A percentile compares a stretch with the other conserved stretches of the same genome.
Evolutionary conservation across 2,113 vertebrate species (phyloP).

Genomic region (Peromyscus leucopus): DNA sequence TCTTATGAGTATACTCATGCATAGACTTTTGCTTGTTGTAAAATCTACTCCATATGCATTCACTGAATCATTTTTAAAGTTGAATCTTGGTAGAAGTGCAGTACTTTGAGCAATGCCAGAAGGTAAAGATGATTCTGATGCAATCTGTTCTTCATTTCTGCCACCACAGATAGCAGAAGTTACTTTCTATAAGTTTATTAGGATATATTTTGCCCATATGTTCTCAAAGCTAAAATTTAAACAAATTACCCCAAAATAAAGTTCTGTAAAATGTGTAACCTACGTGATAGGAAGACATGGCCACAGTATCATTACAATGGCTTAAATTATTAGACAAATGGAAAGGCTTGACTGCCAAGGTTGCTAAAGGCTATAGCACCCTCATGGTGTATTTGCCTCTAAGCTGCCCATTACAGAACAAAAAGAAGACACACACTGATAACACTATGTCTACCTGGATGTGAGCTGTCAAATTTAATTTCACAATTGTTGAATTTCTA

Average conservation of each 20-base stretch:
- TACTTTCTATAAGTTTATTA: conserved; percentile 7
- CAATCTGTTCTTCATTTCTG: conserved; percentile 13
- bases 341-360: conserved; percentile 59
- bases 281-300: not conserved
- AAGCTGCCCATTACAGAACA: conserved; percentile 63
- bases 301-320: not conserved
- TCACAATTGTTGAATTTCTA: conserved; percentile 83
- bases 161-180: not conserved
- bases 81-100: not conserved
- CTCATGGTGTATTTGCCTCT: conserved; percentile 54
- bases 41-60: conserved; percentile 8
- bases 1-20: not conserved
- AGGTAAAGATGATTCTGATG: not conserved
- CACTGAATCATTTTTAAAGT: conserved; percentile 36
- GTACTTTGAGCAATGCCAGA: not conserved
- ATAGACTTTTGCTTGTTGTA: not conserved
- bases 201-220: not conserved
- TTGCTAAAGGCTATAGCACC: conserved; percentile 41
- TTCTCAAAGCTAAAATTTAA: conserved; percentile 49
- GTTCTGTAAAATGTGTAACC: not conserved
- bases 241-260: conserved; percentile 3
- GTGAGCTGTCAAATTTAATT: conserved; percentile 85
- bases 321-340: conserved; percentile 67
- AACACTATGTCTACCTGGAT: conserved; percentile 76
- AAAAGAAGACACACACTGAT: conserved; percentile 73